Base-by-base conservation (phyloP, 2,888 invertebrate genomes). In the Calameuta pallipes region DNA sequence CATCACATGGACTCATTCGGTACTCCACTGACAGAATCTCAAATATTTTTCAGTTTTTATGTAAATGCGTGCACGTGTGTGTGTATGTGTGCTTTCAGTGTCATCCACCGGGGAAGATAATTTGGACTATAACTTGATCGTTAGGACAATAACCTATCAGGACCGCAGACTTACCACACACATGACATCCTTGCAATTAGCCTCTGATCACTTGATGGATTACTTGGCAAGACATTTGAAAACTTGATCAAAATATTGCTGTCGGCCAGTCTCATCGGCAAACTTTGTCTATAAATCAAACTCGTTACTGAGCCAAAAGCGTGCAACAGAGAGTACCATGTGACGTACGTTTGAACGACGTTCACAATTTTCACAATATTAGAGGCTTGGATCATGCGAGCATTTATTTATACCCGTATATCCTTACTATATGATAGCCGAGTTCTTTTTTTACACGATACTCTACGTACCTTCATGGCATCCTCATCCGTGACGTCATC, bases 401-500 rank as follows among this genome's bases (percentile, higher is more conserved):
- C 41, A 56, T 56, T 56, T 6, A 56, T 6, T 56, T 56, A 23
- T 56, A 9, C 41, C 23, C 41, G 23, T 56, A 37, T 37, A 23
- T 6, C 41, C 23, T 23, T 23, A 23, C 9, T 56, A 23, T 23
- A 23, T 2, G 6, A 56, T 56, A 56, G 1, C 4, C 41, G 2
- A 23, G 0, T 0, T 23, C 9, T 56, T 41, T 15, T 15, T 41
- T 23, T 56, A 9, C 6, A 23, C 41, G 35, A 70, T 36, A 13
- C 84, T 89, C 86, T 84, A 86, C 92, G 91, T 91, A 97, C 97
- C 94, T 95, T 93, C 96, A 97, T 97, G 71, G 97, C 97, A 89
- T 97, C 97, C 92, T 97, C 97, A 89, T 97, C 97, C 0, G 97
- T 97, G 76, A 94, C 94, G 92, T 97, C 97, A 90, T 97, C 97